These are phyloP conservation scores for Gymnothorax reevesii DNA, from an alignment of 2,797 vertebrate genomes.

Conservation along the genomic window DNA sequence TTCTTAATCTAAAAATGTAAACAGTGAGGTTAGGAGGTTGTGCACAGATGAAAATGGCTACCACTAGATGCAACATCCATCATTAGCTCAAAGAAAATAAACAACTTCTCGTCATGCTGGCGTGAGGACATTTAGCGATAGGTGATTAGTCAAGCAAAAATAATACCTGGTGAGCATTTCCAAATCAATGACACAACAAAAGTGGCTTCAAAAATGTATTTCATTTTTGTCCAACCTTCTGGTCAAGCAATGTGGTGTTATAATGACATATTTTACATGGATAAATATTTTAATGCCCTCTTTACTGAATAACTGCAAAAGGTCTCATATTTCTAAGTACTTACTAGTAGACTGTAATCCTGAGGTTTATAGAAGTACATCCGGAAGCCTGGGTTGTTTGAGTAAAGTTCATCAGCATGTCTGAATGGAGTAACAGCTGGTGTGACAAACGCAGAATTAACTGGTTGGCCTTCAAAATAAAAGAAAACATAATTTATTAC, in stretches of 20 bases:
- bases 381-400: slow-evolving; percentile 90
- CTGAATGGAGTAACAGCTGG: slow-evolving; percentile 92
- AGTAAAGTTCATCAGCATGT: slow-evolving; percentile 64
- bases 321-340: slow-evolving; percentile 35
- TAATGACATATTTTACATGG: neutral
- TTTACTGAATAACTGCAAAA: neutral
- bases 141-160: slow-evolving; percentile 3
- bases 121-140: neutral
- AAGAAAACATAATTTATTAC: slow-evolving; percentile 23
- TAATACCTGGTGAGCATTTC: neutral
- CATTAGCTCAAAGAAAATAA: neutral
- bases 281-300: neutral
- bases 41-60: neutral
- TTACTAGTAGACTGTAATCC: slow-evolving; percentile 79
- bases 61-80: neutral
- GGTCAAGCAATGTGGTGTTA: neutral
- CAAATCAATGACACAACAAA: neutral
- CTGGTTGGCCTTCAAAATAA: slow-evolving; percentile 71
- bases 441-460: slow-evolving; percentile 88
- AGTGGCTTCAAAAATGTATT: neutral
- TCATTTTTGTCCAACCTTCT: neutral
- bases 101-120: neutral
- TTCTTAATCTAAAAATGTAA: neutral
- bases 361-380: slow-evolving; percentile 77
- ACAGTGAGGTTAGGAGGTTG: neutral